These are phyloP conservation scores for Cantharis rufa DNA, from an alignment of 2,888 invertebrate species.

Conservation along the genomic window DNA sequence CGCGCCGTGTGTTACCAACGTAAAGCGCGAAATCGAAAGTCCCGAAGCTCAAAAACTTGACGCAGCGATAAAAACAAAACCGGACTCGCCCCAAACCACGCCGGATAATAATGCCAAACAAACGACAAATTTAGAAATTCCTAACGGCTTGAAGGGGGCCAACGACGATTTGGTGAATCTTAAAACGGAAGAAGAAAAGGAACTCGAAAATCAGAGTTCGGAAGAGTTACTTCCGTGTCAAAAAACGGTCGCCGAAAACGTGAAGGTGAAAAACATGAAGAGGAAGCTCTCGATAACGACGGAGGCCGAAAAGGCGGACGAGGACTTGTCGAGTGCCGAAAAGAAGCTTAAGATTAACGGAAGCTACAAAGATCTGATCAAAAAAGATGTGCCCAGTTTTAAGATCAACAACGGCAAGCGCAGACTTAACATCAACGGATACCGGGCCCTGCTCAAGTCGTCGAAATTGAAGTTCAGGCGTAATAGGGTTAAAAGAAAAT, in stretches of 20 bases:
- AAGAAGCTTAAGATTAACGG: conserved; percentile 45
- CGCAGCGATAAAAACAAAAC: conserved; percentile 10
- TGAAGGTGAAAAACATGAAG: conserved; percentile 57
- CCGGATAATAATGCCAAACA: background rate
- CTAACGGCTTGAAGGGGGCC: background rate
- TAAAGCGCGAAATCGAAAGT: conserved; percentile 55
- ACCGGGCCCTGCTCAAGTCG: conserved; percentile 6
- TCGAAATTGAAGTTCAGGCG: conserved; percentile 50
- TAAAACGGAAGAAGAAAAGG: conserved; percentile 31
- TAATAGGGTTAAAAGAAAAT: conserved; percentile 57
- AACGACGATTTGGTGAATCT: background rate
- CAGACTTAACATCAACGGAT: conserved; percentile 48
- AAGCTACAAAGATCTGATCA: conserved; percentile 56
- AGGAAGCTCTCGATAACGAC: conserved; percentile 55
- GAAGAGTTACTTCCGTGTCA: conserved; percentile 43
- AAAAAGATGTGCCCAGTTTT: conserved; percentile 56
- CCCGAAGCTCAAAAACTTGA: conserved; percentile 48
- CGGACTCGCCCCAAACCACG: conserved; percentile 4
- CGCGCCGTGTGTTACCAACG: conserved; percentile 41
- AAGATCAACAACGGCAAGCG: conserved; percentile 56
- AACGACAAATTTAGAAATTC: background rate
- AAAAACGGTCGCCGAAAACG: conserved; percentile 54
- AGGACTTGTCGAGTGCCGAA: conserved; percentile 32
- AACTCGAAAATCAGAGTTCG: conserved; percentile 14
- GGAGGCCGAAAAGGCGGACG: conserved; percentile 35